A percentile compares a stretch with the other conserved stretches of the same genome.
Conservation (phyloP, 1,140 invertebrate species). For the Drosophila nikananu region DNA sequence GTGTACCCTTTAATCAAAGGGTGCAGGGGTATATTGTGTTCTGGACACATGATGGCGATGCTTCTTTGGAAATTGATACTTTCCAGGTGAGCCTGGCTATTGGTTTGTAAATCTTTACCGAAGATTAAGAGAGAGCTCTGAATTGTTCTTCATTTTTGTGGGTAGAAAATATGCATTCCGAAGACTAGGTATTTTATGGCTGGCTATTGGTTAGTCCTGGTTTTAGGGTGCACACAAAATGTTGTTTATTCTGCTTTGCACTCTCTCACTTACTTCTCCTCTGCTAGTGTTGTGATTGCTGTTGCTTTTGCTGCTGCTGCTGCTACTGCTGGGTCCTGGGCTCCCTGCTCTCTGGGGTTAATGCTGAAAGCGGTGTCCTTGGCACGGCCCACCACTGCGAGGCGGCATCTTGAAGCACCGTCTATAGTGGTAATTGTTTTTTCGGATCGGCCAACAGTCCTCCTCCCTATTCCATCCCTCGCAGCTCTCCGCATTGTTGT, state of each 20-base stretch:
- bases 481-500: conserved; percentile 32
- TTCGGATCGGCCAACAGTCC: conserved; percentile 44
- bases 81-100: neutral
- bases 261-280: conserved; percentile 48
- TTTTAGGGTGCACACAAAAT: conserved; percentile 21
- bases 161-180: no score
- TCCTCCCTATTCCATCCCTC: neutral
- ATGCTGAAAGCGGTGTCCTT: conserved; percentile 74
- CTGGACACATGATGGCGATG: neutral
- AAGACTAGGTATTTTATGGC: conserved; percentile 4
- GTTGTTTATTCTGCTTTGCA: conserved; percentile 75
- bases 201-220: neutral
- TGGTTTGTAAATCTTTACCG: neutral
- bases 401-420: conserved; percentile 51
- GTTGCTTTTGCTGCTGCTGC: conserved; percentile 33
- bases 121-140: neutral
- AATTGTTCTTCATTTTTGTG: neutral
- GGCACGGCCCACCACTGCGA: conserved; percentile 73
- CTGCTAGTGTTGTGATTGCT: conserved; percentile 23
- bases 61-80: neutral
- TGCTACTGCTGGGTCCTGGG: conserved; percentile 37
- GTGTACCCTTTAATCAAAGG: conserved; percentile 14
- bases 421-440: conserved; percentile 78
- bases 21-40: conserved; percentile 8
- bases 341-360: conserved; percentile 53